phyloP scores from a whole-genome alignment of 2,888 invertebrate species.

The Ectemnius continuus region DNA sequence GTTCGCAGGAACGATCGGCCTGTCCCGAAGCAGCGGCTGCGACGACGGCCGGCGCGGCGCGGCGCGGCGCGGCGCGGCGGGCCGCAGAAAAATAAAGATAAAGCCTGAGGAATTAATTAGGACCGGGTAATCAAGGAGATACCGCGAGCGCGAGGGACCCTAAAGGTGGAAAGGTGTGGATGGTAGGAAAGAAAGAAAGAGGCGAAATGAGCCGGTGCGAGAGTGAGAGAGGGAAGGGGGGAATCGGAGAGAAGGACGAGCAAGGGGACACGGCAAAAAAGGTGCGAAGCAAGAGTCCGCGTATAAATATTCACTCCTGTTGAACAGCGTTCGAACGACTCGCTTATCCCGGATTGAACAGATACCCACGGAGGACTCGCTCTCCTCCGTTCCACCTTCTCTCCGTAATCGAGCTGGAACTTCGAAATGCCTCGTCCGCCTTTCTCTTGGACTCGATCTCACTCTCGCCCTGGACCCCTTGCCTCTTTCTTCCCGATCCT shows the following conservation, averaged over 20 bases:
- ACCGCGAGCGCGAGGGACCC: slow-evolving; percentile 54
- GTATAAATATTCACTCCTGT: slow-evolving; percentile 75
- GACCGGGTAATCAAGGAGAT: slow-evolving; percentile 75
- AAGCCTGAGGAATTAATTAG: slow-evolving; percentile 76
- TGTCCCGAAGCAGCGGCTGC: slow-evolving; percentile 23
- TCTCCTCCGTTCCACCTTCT: slow-evolving; percentile 26
- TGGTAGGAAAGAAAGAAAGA: no score
- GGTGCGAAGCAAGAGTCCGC: slow-evolving; percentile 69
- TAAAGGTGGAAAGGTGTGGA: slow-evolving; percentile 46
- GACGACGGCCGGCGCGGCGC: slow-evolving; percentile 43
- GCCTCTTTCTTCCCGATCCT: slow-evolving; percentile 15
- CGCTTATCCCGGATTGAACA: slow-evolving; percentile 70
- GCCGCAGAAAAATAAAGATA: slow-evolving; percentile 68
- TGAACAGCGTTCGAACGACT: slow-evolving; percentile 72
- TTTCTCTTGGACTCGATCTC: slow-evolving; percentile 50
- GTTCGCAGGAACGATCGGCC: slow-evolving; percentile 38
- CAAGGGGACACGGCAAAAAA: slow-evolving; percentile 67
- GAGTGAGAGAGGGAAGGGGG: slow-evolving; percentile 34
- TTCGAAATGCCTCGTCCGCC: slow-evolving; percentile 65
- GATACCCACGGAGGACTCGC: slow-evolving; percentile 42
- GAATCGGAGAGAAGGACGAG: slow-evolving; percentile 52
- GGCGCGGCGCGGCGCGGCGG: no score
- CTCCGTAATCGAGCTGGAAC: slow-evolving; percentile 61
- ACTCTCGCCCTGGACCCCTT: slow-evolving; percentile 12
- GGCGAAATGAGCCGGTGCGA: slow-evolving; percentile 51